Evolutionary conservation across 2,797 vertebrate genomes (phyloP).

Genomic region (Siniperca undulata): DNA sequence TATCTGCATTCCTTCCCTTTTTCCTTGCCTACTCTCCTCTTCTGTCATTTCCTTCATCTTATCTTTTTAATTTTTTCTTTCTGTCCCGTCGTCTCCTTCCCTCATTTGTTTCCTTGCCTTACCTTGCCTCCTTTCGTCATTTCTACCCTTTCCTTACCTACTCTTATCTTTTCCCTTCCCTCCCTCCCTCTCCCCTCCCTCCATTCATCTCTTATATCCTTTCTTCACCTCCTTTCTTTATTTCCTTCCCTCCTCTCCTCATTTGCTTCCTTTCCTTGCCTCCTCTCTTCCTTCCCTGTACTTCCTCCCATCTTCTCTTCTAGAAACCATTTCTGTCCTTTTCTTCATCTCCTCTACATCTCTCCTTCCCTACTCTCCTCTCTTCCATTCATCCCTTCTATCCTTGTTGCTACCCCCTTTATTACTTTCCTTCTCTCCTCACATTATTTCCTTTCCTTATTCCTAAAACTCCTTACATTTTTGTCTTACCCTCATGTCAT

Average conservation of each 20-base stretch:
- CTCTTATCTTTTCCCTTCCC: background rate
- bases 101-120: background rate
- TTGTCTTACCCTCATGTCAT: background rate
- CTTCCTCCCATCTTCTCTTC: no score
- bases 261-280: background rate
- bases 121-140: background rate
- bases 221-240: background rate
- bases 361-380: no score
- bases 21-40: no score
- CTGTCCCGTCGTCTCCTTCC: background rate
- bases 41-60: background rate
- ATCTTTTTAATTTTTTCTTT: background rate
- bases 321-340: background rate
- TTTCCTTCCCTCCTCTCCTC: background rate
- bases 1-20: background rate
- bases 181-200: no score
- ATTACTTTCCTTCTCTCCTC: background rate
- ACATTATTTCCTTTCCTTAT: background rate
- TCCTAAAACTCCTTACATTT: background rate
- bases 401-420: background rate
- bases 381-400: no score
- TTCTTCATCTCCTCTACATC: background rate
- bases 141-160: background rate
- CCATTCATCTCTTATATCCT: background rate
- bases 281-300: no score